Evolutionary conservation across 2,113 vertebrate species (phyloP), one percentile per base, ranked within the genome.

Genomic region (Coptodon bakossiorum): DNA sequence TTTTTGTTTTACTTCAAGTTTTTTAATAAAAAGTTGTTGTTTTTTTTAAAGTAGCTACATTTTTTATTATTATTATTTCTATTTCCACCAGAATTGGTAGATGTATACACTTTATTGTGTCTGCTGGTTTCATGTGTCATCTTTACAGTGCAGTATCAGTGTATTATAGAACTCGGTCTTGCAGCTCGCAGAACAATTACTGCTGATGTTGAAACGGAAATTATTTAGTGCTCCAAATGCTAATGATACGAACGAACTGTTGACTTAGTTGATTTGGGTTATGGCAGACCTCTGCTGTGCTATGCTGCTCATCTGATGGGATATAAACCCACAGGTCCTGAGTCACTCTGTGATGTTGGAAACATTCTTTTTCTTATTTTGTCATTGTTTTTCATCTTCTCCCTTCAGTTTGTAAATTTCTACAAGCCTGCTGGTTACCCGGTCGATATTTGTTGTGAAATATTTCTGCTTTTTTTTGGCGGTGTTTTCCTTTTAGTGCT

Each of bases 401-500:
- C 7, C 19, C 1, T 68, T 10, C 10, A 66, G 19, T 38, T 66
- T 66, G 61, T 71, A 71, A 43, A 43, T 71, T 43, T 43, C 13
- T 43, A 71, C 36, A 43, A 24, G 38, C 0, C 7, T 43, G 38
- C n/a, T 43, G 66, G 6, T 12, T 11, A 16, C 81, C 40, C 22
- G 2, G 82, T 80, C 45, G 4, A 38, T 66, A 66, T 66, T 79
- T 89, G 34, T 27, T 50, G 24, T 76, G 66, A 22, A 71, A 71
- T 71, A 16, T 6, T 24, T 40, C 36, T 24, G 36, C n/a, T 24
- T 68, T 38, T 68, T 68, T 68, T 40, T 68, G 76, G 36, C 16
- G 29, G 76, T 71, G 40, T 86, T 82, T 68, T 82, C 81, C 87
- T 86, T 79, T 86, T 56, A 88, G 91, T 78, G 63, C 86, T 16